A percentile compares a stretch with the other conserved stretches of the same genome.
phyloP scores from a whole-genome alignment of 2,797 vertebrate genomes.

The Sebastiscus tertius region DNA sequence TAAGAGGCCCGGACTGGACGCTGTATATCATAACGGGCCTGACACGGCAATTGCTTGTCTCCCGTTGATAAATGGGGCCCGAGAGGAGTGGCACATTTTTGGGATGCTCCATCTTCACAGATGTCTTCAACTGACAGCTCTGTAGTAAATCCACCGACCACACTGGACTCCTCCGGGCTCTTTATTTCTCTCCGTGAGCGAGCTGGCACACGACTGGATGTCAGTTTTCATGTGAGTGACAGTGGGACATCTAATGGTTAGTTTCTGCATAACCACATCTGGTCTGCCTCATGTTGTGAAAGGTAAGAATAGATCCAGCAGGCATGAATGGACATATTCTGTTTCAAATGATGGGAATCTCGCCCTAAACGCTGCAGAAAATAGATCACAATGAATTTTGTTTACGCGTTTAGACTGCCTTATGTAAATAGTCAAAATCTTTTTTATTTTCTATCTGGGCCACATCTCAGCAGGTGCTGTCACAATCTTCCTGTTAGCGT shows the following conservation, averaged over 20 bases:
- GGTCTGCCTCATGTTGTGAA: constrained; percentile 1
- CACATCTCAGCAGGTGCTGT: constrained; percentile 56
- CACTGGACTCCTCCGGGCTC: constrained; percentile 7
- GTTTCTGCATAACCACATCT: constrained; percentile 45
- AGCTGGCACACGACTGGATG: constrained; percentile 8
- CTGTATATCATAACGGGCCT: constrained; percentile 43
- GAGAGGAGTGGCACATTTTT: constrained; percentile 45
- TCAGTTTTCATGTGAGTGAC: constrained; percentile 31
- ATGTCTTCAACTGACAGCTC: constrained; percentile 49
- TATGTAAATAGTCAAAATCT: constrained; percentile 3
- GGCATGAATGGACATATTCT: background rate
- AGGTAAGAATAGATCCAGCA: constrained; percentile 3
- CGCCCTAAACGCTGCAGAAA: background rate
- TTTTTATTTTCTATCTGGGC: background rate
- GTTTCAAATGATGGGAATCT: constrained; percentile 16
- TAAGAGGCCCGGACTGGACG: constrained; percentile 10
- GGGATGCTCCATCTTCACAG: constrained; percentile 48
- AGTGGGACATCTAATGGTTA: constrained; percentile 42
- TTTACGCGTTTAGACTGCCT: background rate
- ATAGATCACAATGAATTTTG: constrained; percentile 2
- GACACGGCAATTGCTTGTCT: constrained; percentile 49
- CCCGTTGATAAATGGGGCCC: constrained; percentile 52
- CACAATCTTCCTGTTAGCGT: constrained; percentile 53
- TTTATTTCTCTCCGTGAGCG: constrained; percentile 9
- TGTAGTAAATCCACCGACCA: constrained; percentile 46